Conservation (phyloP, 2,113 vertebrate genomes). For the Paraplagusia blochii region DNA sequence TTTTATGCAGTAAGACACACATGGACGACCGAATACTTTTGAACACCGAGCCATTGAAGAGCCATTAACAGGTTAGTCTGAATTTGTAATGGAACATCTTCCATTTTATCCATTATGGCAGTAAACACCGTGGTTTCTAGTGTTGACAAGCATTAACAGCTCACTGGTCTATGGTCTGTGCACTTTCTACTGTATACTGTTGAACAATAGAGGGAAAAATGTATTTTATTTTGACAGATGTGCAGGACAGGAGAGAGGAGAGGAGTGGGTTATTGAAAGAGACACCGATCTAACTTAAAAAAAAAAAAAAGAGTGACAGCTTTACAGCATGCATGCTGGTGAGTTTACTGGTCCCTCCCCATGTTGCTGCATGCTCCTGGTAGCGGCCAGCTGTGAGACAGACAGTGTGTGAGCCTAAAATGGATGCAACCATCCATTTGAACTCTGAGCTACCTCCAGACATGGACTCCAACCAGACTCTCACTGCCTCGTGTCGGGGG, state of each 20-base stretch:
- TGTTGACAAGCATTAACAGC: constrained; percentile 12
- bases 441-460: constrained; percentile 90
- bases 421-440: constrained; percentile 40
- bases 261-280: constrained; percentile 17
- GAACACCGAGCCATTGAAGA: constrained; percentile 17
- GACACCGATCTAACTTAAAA: constrained; percentile 12
- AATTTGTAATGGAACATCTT: constrained; percentile 7
- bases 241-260: constrained; percentile 1
- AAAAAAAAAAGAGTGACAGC: constrained; percentile 24
- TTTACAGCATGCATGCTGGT: constrained; percentile 52
- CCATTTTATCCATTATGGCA: constrained; percentile 3
- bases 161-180: constrained; percentile 8
- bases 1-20: constrained; percentile 14
- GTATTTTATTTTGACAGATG: constrained; percentile 2
- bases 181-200: background rate
- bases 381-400: constrained; percentile 35
- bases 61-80: constrained; percentile 23
- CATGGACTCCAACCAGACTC: constrained; percentile 97
- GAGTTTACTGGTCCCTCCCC: constrained; percentile 31
- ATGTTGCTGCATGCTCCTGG: constrained; percentile 58
- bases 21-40: constrained; percentile 5
- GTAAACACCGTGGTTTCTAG: constrained; percentile 11
- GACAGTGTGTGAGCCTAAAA: constrained; percentile 36
- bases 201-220: constrained; percentile 1
- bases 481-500: constrained; percentile 88